Base-by-base conservation (phyloP, 2,113 vertebrate species). In the Oceanodroma tethys region DNA sequence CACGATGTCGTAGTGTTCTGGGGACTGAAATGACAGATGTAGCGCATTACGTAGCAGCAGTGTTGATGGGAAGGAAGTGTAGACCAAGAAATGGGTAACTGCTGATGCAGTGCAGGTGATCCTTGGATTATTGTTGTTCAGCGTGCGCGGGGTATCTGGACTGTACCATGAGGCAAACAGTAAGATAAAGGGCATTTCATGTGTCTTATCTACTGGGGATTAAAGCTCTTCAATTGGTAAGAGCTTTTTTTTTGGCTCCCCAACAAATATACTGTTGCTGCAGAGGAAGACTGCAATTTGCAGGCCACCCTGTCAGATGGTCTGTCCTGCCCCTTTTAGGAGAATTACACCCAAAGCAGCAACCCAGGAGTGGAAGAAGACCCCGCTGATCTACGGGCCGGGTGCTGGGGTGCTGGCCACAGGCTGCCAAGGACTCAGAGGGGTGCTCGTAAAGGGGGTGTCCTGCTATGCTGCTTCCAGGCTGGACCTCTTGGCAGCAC, bases 21-120 rank as follows among this genome's bases (percentile, higher is more conserved):
- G 79, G 95, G 58, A 48, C 81, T 65, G 0, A 3, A 19, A 19
- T 4, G 84, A 29, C n/a, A 30, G 58, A 8, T 7, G 75, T 16
- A 45, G 92, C 0, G 7, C 38, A 1, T 3, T 4, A 5, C 3
- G 48, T 40, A 29, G 85, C 92, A 6, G 84, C 71, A 14, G 42
- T 1, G 71, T 8, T 32, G 92, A 2, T 38, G 29, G 90, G 3
- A 21, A 38, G 55, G 43, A 5, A 21, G 67, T 6, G 65, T 12
- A n/a, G 13, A 16, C 3, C 74, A 3, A 32, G 63, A 32, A 70
- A 14, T 8, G 40, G 36, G 2, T 7, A 29, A 20, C 53, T 81
- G 85, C 86, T 81, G 86, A 14, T 95, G 94, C 95, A 89, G 11
- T 62, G 96, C 90, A 40, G 93, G 83, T 23, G 68, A 67, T 34